Conservation (phyloP, 2,888 invertebrate genomes). For the Amphipyra tragopoginis region DNA sequence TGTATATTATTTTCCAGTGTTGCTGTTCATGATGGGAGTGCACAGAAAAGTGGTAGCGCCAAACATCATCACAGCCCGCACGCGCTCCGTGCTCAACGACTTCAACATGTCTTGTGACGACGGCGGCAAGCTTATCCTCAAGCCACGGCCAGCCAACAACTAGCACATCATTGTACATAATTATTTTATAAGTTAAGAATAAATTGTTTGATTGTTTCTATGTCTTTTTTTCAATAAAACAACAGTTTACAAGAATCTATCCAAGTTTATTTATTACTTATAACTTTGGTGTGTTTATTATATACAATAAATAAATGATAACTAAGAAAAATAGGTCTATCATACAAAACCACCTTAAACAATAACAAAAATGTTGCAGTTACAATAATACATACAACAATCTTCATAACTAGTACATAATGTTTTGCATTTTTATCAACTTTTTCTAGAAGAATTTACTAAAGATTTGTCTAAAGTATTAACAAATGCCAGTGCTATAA, state of each 20-base stretch:
- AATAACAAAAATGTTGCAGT: slow-evolving; percentile 66
- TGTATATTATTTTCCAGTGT: slow-evolving; percentile 87
- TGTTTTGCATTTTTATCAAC: slow-evolving; percentile 46
- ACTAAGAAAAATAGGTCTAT: slow-evolving; percentile 78
- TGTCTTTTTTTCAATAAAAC: slow-evolving; percentile 71
- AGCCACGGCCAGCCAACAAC: slow-evolving; percentile 93
- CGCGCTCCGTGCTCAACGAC: slow-evolving; percentile 96
- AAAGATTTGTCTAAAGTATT: slow-evolving; percentile 71
- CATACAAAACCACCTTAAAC: slow-evolving; percentile 77
- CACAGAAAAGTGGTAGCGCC: slow-evolving; percentile 99
- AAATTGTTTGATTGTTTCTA: slow-evolving; percentile 64
- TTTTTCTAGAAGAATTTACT: slow-evolving; percentile 67
- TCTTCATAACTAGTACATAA: slow-evolving; percentile 56
- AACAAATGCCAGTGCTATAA: slow-evolving; percentile 63
- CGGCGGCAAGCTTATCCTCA: slow-evolving; percentile 98
- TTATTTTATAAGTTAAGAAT: slow-evolving; percentile 78
- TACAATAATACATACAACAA: slow-evolving; percentile 66
- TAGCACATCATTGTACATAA: slow-evolving; percentile 58
- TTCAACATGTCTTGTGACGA: slow-evolving; percentile 99
- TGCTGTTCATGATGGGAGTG: slow-evolving; percentile 97
- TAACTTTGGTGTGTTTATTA: slow-evolving; percentile 90
- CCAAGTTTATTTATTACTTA: slow-evolving; percentile 87
- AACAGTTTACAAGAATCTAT: slow-evolving; percentile 81
- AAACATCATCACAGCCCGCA: slow-evolving; percentile 97
- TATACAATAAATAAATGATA: slow-evolving; percentile 87